Base-by-base conservation (phyloP, 2,113 vertebrate genomes). In the Elgaria multicarinata region DNA sequence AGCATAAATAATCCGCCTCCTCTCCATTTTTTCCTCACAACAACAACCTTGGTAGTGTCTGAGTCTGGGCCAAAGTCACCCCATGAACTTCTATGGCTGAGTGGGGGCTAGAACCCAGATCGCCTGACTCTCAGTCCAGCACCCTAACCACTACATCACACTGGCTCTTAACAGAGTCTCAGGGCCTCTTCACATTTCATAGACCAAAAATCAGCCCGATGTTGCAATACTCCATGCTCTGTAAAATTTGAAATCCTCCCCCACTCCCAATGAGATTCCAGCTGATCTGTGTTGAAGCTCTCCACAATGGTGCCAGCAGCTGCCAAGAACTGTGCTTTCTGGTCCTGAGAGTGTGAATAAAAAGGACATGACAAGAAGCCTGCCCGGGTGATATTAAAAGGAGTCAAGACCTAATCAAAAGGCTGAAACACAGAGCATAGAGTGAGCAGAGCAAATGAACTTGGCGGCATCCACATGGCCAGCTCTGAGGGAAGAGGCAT, bases 391-490 rank as follows among this genome's bases (percentile, higher is more conserved):
- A 82, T 88, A 93, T 94, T 91, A 91, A 80, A 89, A 88, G 89
- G 46, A 87, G 87, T 42, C 3, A 53, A 82, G 42, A 33, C 90
- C 26, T 92, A 92, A 95, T 92, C 28, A 87, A 76, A 86, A 80
- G 82, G 1, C 85, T 44, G 0, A 4, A 3, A 71, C 12, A 87
- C 5, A 1, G 79, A 89, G 86, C 94, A 93, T 89, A 91, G 93
- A 0, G 42, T 78, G 89, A 12, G n/a, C 0, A 13, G 3, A 9
- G 64, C 89, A 77, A 89, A 89, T 1, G 0, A 87, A 39, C 76
- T 28, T 90, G 0, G 39, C n/a, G 10, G 5, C 62, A 36, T 88
- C 88, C 88, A 31, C 3, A 75, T 6, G 3, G 39, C 64, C 92
- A 64, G 88, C 76, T 0, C 58, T 0, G 90, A n/a, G 28, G 39